Conservation (phyloP, 2,888 invertebrate species). For the Iselma pallidipennis region DNA sequence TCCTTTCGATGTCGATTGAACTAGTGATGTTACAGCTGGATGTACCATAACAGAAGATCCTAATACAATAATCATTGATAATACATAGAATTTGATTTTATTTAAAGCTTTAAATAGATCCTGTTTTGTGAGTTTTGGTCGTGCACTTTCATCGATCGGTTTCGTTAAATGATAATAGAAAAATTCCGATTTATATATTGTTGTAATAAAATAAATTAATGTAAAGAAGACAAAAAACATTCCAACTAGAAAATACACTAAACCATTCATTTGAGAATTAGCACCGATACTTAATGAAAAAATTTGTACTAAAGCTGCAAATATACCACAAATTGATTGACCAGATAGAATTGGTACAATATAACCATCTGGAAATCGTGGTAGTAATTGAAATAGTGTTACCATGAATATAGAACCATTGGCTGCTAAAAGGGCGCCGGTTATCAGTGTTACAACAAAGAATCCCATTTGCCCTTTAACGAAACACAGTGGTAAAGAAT, state of each 20-base stretch:
- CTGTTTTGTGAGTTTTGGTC: constrained; percentile 5
- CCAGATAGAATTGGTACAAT: constrained; percentile 23
- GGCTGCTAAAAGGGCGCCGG: constrained; percentile 16
- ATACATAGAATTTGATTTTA: constrained; percentile 18
- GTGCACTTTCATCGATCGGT: not conserved
- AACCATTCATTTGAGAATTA: constrained; percentile 12
- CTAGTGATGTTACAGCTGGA: constrained; percentile 26
- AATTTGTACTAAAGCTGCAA: constrained; percentile 26
- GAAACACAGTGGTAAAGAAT: not conserved
- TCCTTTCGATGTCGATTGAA: constrained; percentile 19
- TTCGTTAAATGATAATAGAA: constrained; percentile 10
- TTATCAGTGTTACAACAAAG: constrained; percentile 18
- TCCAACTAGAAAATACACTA: constrained; percentile 27
- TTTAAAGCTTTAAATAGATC: constrained; percentile 1
- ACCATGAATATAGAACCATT: constrained; percentile 20
- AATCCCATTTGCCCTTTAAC: constrained; percentile 26
- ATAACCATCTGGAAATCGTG: constrained; percentile 23
- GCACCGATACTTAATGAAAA: constrained; percentile 19
- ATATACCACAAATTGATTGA: constrained; percentile 29
- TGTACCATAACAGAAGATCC: constrained; percentile 23
- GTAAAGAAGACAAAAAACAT: constrained; percentile 15
- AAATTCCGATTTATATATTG: constrained; percentile 11
- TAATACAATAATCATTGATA: constrained; percentile 13
- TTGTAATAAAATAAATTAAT: constrained; percentile 3
- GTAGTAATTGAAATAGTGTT: constrained; percentile 22